Evolutionary conservation across 2,113 vertebrate species (phyloP), one percentile per base, ranked within the genome.

Genomic region (Lonchura striata): DNA sequence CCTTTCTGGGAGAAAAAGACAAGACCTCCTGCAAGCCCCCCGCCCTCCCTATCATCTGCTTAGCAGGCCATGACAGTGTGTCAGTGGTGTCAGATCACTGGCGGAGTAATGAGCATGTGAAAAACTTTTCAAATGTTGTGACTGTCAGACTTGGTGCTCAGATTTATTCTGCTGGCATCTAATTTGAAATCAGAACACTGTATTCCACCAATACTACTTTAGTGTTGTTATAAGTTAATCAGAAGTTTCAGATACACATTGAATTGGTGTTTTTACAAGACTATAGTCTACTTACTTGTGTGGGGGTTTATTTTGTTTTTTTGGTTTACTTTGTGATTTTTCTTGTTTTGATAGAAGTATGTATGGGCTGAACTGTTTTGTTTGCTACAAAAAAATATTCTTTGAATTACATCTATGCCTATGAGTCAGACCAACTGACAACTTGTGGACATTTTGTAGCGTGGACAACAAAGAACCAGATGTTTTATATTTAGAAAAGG

Each of bases 281-380:
- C 16, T 12, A 5, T 17, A 41, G 37, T 13, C 21, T 53, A 3
- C 16, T 37, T 56, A 28, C 47, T 63, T 57, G 6, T 20, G 39
- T 11, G 10, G 0, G 11, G 0, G 1, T 1, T 19, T 25, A 18
- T 15, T n/a, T 50, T 23, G 4, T n/a, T 74, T 66, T 53, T 8
- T 25, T 53, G 0, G 1, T 69, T 86, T 70, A 30, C 23, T 60
- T 39, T 1, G 21, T 21, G 23, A 4, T 23, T 70, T 74, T 56
- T 37, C 15, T 30, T 41, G 21, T 63, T 56, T 54, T 24, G 4
- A 20, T 33, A 39, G 21, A 35, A 42, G 4, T 30, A 16, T 10
- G 6, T 42, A 28, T 25, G 37, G 19, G 10, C 41, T 77, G n/a
- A 82, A 60, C 19, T 69, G 2, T 18, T 76, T 30, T 31, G 7